Base-by-base conservation (phyloP, 2,113 vertebrate species). In the Petrocephalus microphthalmus region DNA sequence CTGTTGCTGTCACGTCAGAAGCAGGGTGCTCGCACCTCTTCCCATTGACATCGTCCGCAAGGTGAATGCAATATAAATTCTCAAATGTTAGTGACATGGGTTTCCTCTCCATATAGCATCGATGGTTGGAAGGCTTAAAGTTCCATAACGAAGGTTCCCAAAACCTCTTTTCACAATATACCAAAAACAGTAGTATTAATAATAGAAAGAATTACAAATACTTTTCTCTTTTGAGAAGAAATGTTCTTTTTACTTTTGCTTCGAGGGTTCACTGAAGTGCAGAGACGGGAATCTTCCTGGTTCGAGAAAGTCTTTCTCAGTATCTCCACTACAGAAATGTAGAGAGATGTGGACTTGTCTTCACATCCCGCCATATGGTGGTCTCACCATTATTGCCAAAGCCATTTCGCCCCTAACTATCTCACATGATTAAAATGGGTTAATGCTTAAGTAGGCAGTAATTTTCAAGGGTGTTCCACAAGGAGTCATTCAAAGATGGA, bases 181-280 rank as follows among this genome's bases (percentile, higher is more conserved):
- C 81, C 37, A 83, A 83, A 82, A 49, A 78, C 71, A 74, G 29
- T 37, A 74, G 33, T 78, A 37, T 74, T 42, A 78, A 78, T 78
- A 37, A 78, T 42, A 78, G 71, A 78, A 84, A 25, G 82, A 56
- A 54, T 85, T 53, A 85, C 45, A 85, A 85, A 54, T 85, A 85
- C 84, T 56, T 85, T 85, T 52, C 25, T 85, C 45, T 83, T 83
- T 42, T 47, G 81, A 33, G 13, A 85, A 53, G 45, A 47, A 53
- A 15, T 25, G n/a, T 52, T 54, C 22, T 22, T 85, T 47, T 7
- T 85, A 42, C 7, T 45, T 13, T 47, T n/a, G 7, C n/a, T n/a
- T 85, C 10, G 52, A 49, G 81, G 6, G 52, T 56, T 85, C 84
- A 85, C 84, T 54, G 52, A 56, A 33, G 20, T 53, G 13, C 84